Percentiles rank a stretch among this genome's conserved stretches.
phyloP scores from a whole-genome alignment of 2,888 invertebrate genomes.

The Dasypogon diadema region DNA sequence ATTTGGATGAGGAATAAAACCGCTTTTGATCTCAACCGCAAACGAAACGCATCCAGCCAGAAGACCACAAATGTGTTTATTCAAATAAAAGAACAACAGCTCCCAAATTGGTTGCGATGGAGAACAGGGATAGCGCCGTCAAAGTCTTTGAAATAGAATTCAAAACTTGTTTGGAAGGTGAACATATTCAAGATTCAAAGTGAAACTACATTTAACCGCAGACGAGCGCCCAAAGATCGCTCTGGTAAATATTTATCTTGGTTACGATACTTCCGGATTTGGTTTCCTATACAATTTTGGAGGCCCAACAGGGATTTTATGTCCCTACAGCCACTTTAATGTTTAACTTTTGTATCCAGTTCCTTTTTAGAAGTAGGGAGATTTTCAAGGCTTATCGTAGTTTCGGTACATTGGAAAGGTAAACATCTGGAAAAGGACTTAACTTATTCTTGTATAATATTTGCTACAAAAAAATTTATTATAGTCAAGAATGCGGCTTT shows the following conservation, averaged over 20 bases:
- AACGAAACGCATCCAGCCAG: slow-evolving; percentile 52
- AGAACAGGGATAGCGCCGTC: background rate
- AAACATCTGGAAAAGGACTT: too few relatives aligned
- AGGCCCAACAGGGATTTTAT: background rate
- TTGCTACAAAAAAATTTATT: too few relatives aligned
- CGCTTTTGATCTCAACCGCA: slow-evolving; percentile 55
- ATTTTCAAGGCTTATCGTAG: too few relatives aligned
- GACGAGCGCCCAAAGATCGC: background rate
- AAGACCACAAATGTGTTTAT: slow-evolving; percentile 53
- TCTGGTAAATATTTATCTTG: background rate
- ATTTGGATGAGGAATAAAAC: slow-evolving; percentile 15
- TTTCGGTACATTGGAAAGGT: too few relatives aligned
- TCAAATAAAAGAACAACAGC: slow-evolving; percentile 53
- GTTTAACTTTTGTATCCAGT: too few relatives aligned
- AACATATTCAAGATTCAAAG: slow-evolving; percentile 5
- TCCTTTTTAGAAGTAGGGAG: too few relatives aligned
- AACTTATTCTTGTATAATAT: too few relatives aligned
- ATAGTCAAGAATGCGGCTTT: too few relatives aligned
- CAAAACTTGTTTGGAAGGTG: slow-evolving; percentile 11
- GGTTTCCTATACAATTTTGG: background rate
- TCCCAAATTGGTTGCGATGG: slow-evolving; percentile 8
- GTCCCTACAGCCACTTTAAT: too few relatives aligned
- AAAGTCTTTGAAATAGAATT: slow-evolving; percentile 17
- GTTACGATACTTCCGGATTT: background rate
- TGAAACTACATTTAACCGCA: background rate